Evolutionary conservation across 2,797 vertebrate species (phyloP).

Genomic region (Molossus molossus): DNA sequence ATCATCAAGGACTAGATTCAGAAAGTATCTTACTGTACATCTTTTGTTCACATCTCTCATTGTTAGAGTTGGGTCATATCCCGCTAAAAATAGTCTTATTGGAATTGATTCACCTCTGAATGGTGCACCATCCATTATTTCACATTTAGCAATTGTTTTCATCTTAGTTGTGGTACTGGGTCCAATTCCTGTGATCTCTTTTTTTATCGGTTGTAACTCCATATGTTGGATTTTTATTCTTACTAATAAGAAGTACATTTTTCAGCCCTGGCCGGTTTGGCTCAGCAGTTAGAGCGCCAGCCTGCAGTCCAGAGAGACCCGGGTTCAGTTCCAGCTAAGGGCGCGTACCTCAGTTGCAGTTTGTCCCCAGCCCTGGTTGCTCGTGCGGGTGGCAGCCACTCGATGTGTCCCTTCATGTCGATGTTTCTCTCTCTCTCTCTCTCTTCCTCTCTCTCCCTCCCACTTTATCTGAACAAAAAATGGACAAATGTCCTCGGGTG

Average conservation of each 20-base stretch:
- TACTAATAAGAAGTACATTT: conserved; percentile 99
- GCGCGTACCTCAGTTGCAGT: too few relatives aligned
- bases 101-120: conserved; percentile 99
- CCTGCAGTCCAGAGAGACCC: too few relatives aligned
- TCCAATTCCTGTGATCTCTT: conserved; percentile 99
- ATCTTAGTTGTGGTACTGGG: conserved; percentile 99
- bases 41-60: conserved; percentile 99
- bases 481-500: too few relatives aligned
- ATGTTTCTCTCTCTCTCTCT: too few relatives aligned
- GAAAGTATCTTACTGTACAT: conserved; percentile 99
- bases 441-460: too few relatives aligned
- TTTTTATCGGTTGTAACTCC: conserved; percentile 99
- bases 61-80: conserved; percentile 97
- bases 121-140: conserved; percentile 99
- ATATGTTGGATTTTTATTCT: conserved; percentile 99
- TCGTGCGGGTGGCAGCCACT: too few relatives aligned
- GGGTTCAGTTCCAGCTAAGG: too few relatives aligned
- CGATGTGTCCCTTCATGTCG: too few relatives aligned
- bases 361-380: too few relatives aligned
- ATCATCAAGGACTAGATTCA: conserved; percentile 99
- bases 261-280: conserved; percentile 91
- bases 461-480: too few relatives aligned
- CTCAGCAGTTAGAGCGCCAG: too few relatives aligned
- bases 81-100: conserved; percentile 97
- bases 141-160: conserved; percentile 99